These are phyloP conservation scores for Alcis repandata DNA, from an alignment of 2,888 invertebrate genomes.

Conservation along the genomic window DNA sequence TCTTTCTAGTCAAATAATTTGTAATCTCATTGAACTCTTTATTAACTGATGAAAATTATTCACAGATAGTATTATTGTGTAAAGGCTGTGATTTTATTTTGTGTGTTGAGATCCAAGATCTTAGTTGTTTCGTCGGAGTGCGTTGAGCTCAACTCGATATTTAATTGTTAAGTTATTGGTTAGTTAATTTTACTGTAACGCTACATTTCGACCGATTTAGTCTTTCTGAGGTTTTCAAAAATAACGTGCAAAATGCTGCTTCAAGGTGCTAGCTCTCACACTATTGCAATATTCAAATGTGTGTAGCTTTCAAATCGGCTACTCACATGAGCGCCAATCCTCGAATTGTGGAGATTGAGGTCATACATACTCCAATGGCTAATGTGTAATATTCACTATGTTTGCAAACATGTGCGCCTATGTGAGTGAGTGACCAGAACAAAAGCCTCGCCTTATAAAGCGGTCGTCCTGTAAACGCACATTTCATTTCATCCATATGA, in stretches of 20 bases:
- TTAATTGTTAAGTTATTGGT: slow-evolving; percentile 33
- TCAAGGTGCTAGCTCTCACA: background rate
- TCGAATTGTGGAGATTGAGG: background rate
- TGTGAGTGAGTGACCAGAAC: background rate
- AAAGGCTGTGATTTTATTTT: slow-evolving; percentile 83
- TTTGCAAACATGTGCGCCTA: background rate
- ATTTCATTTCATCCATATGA: slow-evolving; percentile 49
- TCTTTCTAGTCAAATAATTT: slow-evolving; percentile 60
- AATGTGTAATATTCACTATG: background rate
- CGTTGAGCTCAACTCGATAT: slow-evolving; percentile 54
- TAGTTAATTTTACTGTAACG: slow-evolving; percentile 25
- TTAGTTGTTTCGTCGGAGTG: slow-evolving; percentile 53
- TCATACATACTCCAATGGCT: background rate
- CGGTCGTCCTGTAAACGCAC: slow-evolving; percentile 16
- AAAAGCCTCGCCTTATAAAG: background rate
- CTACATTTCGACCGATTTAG: slow-evolving; percentile 22
- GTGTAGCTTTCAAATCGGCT: background rate
- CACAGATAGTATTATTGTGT: slow-evolving; percentile 66
- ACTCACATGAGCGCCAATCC: background rate
- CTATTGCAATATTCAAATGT: background rate
- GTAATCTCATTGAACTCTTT: slow-evolving; percentile 44
- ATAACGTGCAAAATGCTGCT: background rate
- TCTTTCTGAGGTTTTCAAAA: slow-evolving; percentile 2
- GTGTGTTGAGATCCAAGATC: slow-evolving; percentile 74
- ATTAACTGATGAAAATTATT: slow-evolving; percentile 47